Percentiles rank a stretch among this genome's conserved stretches.
These are phyloP conservation scores for Drosophila truncata DNA, from an alignment of 1,140 invertebrate species.

Conservation along the genomic window DNA sequence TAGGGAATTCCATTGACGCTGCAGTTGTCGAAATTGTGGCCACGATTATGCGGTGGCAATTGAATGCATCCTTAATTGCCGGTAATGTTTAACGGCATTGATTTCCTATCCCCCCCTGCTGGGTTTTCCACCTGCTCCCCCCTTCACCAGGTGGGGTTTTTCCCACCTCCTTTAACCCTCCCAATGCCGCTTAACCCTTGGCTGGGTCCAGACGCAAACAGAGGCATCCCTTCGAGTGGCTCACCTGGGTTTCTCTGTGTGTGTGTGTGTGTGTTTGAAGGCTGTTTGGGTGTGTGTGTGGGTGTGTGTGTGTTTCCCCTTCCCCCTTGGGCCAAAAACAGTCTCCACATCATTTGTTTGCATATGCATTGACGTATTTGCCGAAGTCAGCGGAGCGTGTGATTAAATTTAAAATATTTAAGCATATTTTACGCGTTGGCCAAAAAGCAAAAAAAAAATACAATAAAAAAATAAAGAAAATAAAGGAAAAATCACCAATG, in stretches of 20 bases:
- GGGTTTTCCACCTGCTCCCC: background rate
- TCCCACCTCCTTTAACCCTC: background rate
- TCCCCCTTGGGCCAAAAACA: slow-evolving; percentile 5
- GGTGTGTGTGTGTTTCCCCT: background rate
- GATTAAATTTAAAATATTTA: slow-evolving; percentile 84
- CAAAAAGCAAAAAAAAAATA: slow-evolving; percentile 39
- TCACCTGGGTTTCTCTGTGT: slow-evolving; percentile 12
- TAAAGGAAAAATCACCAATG: slow-evolving; percentile 43
- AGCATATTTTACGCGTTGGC: slow-evolving; percentile 83
- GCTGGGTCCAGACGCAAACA: slow-evolving; percentile 35
- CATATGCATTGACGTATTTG: slow-evolving; percentile 83
- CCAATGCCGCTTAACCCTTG: slow-evolving; percentile 14
- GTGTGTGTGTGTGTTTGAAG: background rate
- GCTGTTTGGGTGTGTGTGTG: background rate
- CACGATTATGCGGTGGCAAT: slow-evolving; percentile 44
- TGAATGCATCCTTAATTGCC: slow-evolving; percentile 58
- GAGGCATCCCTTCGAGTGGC: slow-evolving; percentile 17
- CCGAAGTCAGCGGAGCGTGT: slow-evolving; percentile 75
- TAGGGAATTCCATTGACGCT: background rate
- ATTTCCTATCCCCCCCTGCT: background rate
- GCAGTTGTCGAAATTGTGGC: slow-evolving; percentile 14
- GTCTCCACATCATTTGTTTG: slow-evolving; percentile 71
- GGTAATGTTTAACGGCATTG: slow-evolving; percentile 45
- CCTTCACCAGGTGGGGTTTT: background rate
- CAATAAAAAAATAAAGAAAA: background rate